Conservation (phyloP, 2,888 invertebrate genomes). For the Aplocera efformata region DNA sequence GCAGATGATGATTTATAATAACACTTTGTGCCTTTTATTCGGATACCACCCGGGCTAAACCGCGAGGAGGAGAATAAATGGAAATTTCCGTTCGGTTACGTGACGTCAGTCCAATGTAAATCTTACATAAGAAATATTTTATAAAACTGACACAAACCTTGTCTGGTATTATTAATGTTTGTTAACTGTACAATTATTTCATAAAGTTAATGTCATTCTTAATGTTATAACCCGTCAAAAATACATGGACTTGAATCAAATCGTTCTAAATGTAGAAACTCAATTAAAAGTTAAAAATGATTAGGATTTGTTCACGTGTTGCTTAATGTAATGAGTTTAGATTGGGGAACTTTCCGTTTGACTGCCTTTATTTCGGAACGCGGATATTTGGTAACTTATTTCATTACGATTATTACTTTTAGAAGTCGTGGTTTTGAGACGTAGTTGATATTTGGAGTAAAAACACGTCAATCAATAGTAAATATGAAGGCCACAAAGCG, state of each 20-base stretch:
- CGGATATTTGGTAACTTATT: slow-evolving; percentile 29
- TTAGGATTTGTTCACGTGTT: slow-evolving; percentile 42
- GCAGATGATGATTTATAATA: no score
- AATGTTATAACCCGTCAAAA: slow-evolving; percentile 34
- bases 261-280: slow-evolving; percentile 43
- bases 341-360: slow-evolving; percentile 29
- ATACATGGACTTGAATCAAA: slow-evolving; percentile 36
- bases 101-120: no score
- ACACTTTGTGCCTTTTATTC: no score
- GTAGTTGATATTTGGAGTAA: neutral
- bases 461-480: no score
- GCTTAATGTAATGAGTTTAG: slow-evolving; percentile 41
- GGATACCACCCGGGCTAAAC: no score
- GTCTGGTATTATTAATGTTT: neutral
- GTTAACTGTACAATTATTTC: neutral
- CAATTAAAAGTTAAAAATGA: slow-evolving; percentile 49
- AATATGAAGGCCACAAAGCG: no score
- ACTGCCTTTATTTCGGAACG: slow-evolving; percentile 32
- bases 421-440: neutral
- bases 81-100: no score
- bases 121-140: neutral
- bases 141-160: neutral
- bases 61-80: no score
- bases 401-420: neutral
- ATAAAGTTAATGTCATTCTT: neutral